These are phyloP conservation scores for Australoheros scitulus DNA, from an alignment of 2,113 vertebrate species.

Conservation along the genomic window DNA sequence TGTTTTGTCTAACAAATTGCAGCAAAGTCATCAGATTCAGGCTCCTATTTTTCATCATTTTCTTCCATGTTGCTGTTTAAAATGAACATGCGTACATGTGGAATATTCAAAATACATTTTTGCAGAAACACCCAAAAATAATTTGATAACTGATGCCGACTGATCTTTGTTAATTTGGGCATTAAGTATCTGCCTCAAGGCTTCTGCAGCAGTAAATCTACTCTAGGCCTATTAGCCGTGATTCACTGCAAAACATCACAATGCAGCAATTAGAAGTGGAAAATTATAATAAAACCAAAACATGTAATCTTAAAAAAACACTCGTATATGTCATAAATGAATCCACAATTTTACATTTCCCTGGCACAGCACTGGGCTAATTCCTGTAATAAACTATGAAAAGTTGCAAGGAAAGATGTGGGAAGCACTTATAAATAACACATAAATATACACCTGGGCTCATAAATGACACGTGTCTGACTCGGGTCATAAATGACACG, in stretches of 20 bases:
- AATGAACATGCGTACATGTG: rapidly evolving
- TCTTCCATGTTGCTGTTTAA: neutral
- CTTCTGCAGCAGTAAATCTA: neutral
- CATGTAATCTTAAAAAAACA: neutral
- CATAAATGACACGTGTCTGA: neutral
- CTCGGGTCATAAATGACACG: no score
- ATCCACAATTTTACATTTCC: neutral
- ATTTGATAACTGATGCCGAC: neutral
- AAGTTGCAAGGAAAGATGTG: neutral
- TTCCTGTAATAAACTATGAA: neutral
- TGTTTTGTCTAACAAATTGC: neutral
- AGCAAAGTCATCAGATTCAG: neutral
- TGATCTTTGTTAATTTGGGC: neutral
- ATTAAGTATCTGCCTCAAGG: neutral
- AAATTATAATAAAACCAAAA: neutral
- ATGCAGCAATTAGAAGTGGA: neutral
- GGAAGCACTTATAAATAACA: neutral
- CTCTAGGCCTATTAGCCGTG: rapidly evolving
- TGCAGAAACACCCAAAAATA: neutral
- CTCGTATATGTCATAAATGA: neutral
- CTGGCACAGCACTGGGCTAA: neutral
- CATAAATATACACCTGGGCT: neutral
- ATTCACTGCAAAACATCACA: neutral
- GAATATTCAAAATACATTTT: neutral
- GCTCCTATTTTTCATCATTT: no score